These are phyloP conservation scores for Parascotia fuliginaria DNA, from an alignment of 2,888 invertebrate genomes.

Conservation along the genomic window DNA sequence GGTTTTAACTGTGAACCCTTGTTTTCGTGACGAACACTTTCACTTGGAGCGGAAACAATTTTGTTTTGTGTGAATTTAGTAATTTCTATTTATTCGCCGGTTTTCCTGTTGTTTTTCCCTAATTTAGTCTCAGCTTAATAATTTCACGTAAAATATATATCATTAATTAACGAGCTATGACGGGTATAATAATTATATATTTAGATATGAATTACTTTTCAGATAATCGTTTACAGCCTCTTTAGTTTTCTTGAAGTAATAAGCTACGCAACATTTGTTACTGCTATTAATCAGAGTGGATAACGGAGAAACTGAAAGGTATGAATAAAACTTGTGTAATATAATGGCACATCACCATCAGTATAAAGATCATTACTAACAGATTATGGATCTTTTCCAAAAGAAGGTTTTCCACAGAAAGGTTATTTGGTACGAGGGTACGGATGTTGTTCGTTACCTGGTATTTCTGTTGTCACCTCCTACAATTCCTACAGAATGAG, in stretches of 20 bases:
- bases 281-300: not conserved
- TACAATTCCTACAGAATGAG: too few species aligned
- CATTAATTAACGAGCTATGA: slow-evolving; percentile 28
- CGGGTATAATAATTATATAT: slow-evolving; percentile 39
- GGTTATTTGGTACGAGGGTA: too few species aligned
- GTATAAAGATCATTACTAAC: too few species aligned
- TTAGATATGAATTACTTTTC: slow-evolving; percentile 14
- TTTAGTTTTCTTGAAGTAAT: slow-evolving; percentile 2
- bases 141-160: slow-evolving; percentile 29
- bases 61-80: slow-evolving; percentile 27
- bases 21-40: slow-evolving; percentile 28
- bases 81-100: slow-evolving; percentile 31
- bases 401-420: too few species aligned
- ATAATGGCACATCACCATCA: too few species aligned
- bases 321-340: too few species aligned
- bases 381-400: too few species aligned
- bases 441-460: too few species aligned
- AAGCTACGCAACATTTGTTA: not conserved
- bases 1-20: slow-evolving; percentile 24
- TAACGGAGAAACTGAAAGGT: too few species aligned
- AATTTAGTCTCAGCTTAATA: slow-evolving; percentile 35
- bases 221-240: slow-evolving; percentile 19
- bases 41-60: slow-evolving; percentile 18
- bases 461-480: too few species aligned
- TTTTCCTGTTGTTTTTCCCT: slow-evolving; percentile 37